Percentiles rank a stretch among this genome's conserved stretches.
phyloP scores from a whole-genome alignment of 2,797 vertebrate genomes.

The Aeoliscus strigatus region DNA sequence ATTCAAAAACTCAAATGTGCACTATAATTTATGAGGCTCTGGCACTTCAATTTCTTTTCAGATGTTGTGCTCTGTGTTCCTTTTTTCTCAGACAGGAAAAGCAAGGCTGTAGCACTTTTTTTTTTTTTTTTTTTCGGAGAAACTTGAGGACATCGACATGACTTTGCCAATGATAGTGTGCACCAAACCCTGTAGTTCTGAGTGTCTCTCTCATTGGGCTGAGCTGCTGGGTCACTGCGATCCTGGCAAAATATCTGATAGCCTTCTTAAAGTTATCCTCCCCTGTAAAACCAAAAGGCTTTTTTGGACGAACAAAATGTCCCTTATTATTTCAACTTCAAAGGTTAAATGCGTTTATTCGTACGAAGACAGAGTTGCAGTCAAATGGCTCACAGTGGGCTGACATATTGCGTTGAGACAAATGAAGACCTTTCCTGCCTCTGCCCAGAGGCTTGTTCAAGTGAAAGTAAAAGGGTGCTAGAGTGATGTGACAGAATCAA shows the following conservation, averaged over 20 bases:
- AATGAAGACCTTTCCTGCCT: conserved; percentile 56
- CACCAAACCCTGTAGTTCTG: conserved; percentile 15
- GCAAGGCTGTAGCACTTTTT: conserved; percentile 2
- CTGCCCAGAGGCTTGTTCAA: conserved; percentile 39
- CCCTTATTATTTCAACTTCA: conserved; percentile 54
- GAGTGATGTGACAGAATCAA: conserved; percentile 54
- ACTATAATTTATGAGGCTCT: conserved; percentile 68
- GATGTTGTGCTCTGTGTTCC: conserved; percentile 44
- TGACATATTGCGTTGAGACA: conserved; percentile 47
- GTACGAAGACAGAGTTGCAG: conserved; percentile 49
- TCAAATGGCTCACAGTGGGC: conserved; percentile 53
- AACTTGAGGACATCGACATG: conserved; percentile 28
- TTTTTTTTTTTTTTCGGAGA: conserved; percentile 17
- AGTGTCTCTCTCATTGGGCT: conserved; percentile 17
- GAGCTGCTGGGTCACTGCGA: conserved; percentile 27
- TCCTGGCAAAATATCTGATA: conserved; percentile 30
- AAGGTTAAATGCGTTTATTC: conserved; percentile 67
- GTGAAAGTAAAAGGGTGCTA: conserved; percentile 46
- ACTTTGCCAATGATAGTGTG: conserved; percentile 28
- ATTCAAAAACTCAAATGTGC: conserved; percentile 62
- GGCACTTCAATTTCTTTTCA: conserved; percentile 59
- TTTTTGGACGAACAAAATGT: conserved; percentile 46
- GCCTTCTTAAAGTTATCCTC: conserved; percentile 41
- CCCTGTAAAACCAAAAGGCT: conserved; percentile 36
- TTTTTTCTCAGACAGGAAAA: conserved; percentile 47